Conservation (phyloP, 2,113 vertebrate genomes). For the Hydrolagus affinis region DNA sequence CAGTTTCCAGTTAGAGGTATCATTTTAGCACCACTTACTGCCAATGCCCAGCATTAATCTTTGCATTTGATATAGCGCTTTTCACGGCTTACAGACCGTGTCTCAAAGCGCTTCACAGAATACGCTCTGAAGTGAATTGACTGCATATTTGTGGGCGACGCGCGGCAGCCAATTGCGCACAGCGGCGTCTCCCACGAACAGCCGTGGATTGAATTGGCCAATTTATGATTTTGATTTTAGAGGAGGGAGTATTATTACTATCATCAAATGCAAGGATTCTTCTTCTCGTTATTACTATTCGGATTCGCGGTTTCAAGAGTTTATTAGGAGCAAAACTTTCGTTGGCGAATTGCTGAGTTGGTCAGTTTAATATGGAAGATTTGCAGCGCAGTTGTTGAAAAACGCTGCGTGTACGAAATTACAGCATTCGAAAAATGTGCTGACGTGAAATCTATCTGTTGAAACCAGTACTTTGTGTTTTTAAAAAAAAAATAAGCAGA, state of each 20-base stretch:
- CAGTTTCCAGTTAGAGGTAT: too few relatives aligned
- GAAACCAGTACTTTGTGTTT: neutral
- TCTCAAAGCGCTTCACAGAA: too few relatives aligned
- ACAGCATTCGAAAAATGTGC: slow-evolving; percentile 8
- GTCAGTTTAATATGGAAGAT: neutral
- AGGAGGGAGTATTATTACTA: too few relatives aligned
- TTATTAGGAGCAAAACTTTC: neutral
- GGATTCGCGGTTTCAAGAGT: neutral
- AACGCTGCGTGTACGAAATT: slow-evolving; percentile 5
- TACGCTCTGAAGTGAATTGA: too few relatives aligned
- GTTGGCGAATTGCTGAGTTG: slow-evolving; percentile 11
- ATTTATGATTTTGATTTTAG: too few relatives aligned
- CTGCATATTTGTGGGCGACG: too few relatives aligned
- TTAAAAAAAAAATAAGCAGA: neutral
- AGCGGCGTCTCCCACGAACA: too few relatives aligned
- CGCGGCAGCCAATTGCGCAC: too few relatives aligned
- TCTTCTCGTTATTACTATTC: too few relatives aligned
- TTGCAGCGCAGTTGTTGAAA: slow-evolving; percentile 6
- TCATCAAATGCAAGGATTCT: too few relatives aligned
- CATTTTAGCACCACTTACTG: neutral
- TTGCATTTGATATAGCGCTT: neutral
- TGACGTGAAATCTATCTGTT: neutral
- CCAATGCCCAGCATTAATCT: neutral
- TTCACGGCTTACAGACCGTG: too few relatives aligned
- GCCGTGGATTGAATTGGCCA: too few relatives aligned